phyloP scores from a whole-genome alignment of 1,140 invertebrate species.

The Pachyrhynchus sulphureomaculatus region DNA sequence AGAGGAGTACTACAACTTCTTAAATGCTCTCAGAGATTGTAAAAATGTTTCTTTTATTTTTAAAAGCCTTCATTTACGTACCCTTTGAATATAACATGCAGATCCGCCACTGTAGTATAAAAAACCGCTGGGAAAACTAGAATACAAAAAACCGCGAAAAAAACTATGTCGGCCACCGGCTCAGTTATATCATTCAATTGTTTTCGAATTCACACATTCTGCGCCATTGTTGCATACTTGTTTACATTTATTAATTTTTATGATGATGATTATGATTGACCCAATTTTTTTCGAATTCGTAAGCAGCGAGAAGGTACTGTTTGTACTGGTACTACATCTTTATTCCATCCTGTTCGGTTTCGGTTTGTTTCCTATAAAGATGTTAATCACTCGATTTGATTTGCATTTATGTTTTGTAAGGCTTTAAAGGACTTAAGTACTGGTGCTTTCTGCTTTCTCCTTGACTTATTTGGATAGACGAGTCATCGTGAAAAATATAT shows the following conservation, averaged over 20 bases:
- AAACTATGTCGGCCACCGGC: slow-evolving; percentile 14
- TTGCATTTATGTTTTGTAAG: not conserved
- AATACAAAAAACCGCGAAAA: not conserved
- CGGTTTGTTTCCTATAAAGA: not conserved
- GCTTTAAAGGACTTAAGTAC: too few relatives aligned
- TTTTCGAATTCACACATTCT: slow-evolving; percentile 21
- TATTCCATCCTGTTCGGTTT: slow-evolving; percentile 7
- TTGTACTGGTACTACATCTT: not conserved
- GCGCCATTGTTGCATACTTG: slow-evolving; percentile 18
- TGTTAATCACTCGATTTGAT: not conserved
- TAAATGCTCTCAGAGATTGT: too few relatives aligned
- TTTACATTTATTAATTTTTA: slow-evolving; percentile 21
- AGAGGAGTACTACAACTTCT: too few relatives aligned
- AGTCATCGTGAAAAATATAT: too few relatives aligned
- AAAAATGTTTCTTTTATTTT: too few relatives aligned
- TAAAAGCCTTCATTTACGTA: too few relatives aligned
- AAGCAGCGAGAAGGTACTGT: not conserved
- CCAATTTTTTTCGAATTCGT: slow-evolving; percentile 14
- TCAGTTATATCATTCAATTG: slow-evolving; percentile 20
- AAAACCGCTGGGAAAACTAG: not conserved
- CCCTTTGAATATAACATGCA: too few relatives aligned
- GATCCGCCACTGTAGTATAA: too few relatives aligned
- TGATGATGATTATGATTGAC: slow-evolving; percentile 20
- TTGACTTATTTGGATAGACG: too few relatives aligned
- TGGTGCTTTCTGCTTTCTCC: too few relatives aligned